Evolutionary conservation across 2,888 invertebrate species (phyloP), one percentile per base, ranked within the genome.

Genomic region (Apomyelois bistriatella): DNA sequence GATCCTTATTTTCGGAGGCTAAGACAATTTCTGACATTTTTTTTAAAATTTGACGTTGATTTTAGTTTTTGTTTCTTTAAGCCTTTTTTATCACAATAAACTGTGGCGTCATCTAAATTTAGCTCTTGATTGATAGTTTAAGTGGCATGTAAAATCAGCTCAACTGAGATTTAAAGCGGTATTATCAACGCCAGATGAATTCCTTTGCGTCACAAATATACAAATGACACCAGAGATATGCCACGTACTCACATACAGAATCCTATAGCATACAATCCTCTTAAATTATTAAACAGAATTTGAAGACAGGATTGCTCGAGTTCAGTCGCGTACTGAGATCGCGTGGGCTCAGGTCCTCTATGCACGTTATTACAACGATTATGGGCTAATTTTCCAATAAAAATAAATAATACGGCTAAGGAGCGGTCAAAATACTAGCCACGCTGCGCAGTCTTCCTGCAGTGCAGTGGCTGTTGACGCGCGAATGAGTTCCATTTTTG

Each of bases 331-430:
- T 72, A 74, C 75, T 66, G 66, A 69, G 72, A 68, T 65, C 76
- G 88, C 86, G 87, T 89, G 86, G 88, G 88, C 73, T 71, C 69
- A 72, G 72, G 68, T 72, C 75, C 70, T 74, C 72, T 60, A 58
- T 57, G 59, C 66, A 68, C 68, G 70, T 68, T 74, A 77, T 68
- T 74, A 77, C 76, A 72, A 74, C 72, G 76, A 81, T 85, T 84
- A 83, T 71, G 77, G 77, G 65, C 82, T 84, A 82, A 88, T 89
- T 85, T 85, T 85, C 74, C 84, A 89, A 88, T 87, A 88, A 77
- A 87, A 85, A 82, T 85, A 87, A 82, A 85, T 82, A 85, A 79
- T 83, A 76, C 72, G 61, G 65, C 66, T 64, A 70, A 73, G 73
- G 70, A 76, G 71, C 76, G 76, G 82, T 81, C 81, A 84, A 84